Conservation (phyloP, 2,888 invertebrate species). For the Ctena decussata region DNA sequence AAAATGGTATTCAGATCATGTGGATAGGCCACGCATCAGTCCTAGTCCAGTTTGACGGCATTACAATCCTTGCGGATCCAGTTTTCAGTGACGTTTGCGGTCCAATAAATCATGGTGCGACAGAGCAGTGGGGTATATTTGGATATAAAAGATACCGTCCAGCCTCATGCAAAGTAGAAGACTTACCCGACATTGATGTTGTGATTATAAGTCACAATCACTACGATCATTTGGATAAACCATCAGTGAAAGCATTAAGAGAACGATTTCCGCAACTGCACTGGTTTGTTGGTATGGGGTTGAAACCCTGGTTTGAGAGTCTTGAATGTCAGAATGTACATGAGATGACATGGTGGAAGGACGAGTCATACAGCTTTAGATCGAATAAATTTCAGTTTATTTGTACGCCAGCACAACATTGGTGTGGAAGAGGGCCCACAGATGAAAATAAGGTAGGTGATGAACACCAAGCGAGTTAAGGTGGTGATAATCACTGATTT, state of each 20-base stretch:
- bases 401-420: constrained; percentile 88
- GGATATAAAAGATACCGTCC: constrained; percentile 86
- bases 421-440: constrained; percentile 86
- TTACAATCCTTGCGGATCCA: constrained; percentile 87
- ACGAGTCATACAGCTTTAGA: neutral
- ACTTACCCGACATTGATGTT: constrained; percentile 87
- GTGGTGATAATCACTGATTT: no score
- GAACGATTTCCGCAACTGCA: constrained; percentile 34
- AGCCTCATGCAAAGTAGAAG: constrained; percentile 79
- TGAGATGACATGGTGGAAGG: constrained; percentile 60
- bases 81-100: constrained; percentile 86
- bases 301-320: constrained; percentile 82
- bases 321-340: constrained; percentile 68
- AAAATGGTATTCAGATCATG: constrained; percentile 79
- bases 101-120: constrained; percentile 67
- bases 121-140: constrained; percentile 45
- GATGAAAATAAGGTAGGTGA: constrained; percentile 87
- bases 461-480: no score
- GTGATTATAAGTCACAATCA: constrained; percentile 88
- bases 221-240: constrained; percentile 88
- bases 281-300: constrained; percentile 80
- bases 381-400: constrained; percentile 75
- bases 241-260: constrained; percentile 79
- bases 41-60: constrained; percentile 87
- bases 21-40: constrained; percentile 88